phyloP scores from a whole-genome alignment of 2,888 invertebrate species.

The Opisthograptis luteolata region DNA sequence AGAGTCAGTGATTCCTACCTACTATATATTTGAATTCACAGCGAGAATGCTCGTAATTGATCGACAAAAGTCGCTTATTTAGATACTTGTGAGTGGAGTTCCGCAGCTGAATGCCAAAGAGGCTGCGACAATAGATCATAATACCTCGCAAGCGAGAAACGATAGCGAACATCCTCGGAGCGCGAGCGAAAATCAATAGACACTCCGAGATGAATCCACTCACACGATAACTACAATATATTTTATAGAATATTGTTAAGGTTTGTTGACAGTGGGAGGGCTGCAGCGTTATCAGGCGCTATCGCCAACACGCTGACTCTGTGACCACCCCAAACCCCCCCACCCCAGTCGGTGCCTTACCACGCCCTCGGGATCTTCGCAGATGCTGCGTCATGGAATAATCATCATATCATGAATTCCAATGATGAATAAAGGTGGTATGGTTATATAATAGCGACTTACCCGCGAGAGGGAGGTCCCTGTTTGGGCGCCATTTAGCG shows the following conservation, averaged over 20 bases:
- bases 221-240: constrained; percentile 20
- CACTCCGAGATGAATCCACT: constrained; percentile 52
- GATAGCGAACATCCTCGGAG: constrained; percentile 45
- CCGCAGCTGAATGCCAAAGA: constrained; percentile 62
- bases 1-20: too few relatives aligned
- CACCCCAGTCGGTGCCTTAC: constrained; percentile 59
- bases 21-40: not conserved
- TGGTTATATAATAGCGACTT: constrained; percentile 62
- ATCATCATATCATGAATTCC: constrained; percentile 16
- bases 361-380: constrained; percentile 70
- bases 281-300: constrained; percentile 75
- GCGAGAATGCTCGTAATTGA: constrained; percentile 12
- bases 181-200: constrained; percentile 74
- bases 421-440: constrained; percentile 15
- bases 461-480: constrained; percentile 74
- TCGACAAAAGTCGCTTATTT: constrained; percentile 29
- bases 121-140: constrained; percentile 60
- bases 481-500: constrained; percentile 79
- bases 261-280: constrained; percentile 78
- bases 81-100: constrained; percentile 29
- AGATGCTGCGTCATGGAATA: constrained; percentile 69
- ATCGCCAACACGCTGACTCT: constrained; percentile 69
- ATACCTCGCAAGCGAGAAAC: constrained; percentile 25
- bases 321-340: too few relatives aligned
- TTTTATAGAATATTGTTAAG: constrained; percentile 48